Percentiles rank a stretch among this genome's conserved stretches.
Evolutionary conservation across 2,113 vertebrate genomes (phyloP).

Genomic region (Bucco capensis): DNA sequence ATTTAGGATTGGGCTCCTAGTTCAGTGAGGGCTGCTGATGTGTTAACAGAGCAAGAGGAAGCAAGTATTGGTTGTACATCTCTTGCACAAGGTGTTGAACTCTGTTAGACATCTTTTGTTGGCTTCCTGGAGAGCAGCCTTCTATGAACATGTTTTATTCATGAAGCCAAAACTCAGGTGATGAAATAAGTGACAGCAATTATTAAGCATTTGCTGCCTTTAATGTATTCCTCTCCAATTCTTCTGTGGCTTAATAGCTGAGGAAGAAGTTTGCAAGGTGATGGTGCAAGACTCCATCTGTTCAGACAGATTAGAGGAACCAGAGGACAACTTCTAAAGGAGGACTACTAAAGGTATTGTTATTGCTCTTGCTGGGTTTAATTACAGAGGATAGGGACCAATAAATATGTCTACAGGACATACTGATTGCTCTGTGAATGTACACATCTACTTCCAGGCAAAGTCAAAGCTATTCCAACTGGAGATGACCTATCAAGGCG

Average conservation of each 20-base stretch:
- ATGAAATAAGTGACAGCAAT: background rate
- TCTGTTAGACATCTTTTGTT: background rate
- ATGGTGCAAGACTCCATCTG: slow-evolving; percentile 52
- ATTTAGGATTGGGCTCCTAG: background rate
- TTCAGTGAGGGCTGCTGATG: background rate
- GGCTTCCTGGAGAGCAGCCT: background rate
- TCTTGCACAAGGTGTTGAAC: background rate
- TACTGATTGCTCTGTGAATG: background rate
- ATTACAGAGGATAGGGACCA: slow-evolving; percentile 31
- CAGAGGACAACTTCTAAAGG: background rate
- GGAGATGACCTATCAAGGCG: background rate
- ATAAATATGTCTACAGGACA: slow-evolving; percentile 27
- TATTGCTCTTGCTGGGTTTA: slow-evolving; percentile 45
- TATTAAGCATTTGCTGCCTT: background rate
- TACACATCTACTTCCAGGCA: background rate
- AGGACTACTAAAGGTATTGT: slow-evolving; percentile 27
- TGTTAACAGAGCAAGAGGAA: background rate
- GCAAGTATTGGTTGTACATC: background rate
- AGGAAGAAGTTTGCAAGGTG: slow-evolving; percentile 47
- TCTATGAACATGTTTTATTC: background rate
- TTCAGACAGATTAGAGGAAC: slow-evolving; percentile 14
- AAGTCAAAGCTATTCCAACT: slow-evolving; percentile 7
- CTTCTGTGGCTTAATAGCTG: background rate
- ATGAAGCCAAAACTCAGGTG: background rate
- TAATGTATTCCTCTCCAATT: background rate